Percentiles rank a stretch among this genome's conserved stretches.
These are phyloP conservation scores for Dromiciops gliroides DNA, from an alignment of 2,113 vertebrate genomes.

Conservation along the genomic window DNA sequence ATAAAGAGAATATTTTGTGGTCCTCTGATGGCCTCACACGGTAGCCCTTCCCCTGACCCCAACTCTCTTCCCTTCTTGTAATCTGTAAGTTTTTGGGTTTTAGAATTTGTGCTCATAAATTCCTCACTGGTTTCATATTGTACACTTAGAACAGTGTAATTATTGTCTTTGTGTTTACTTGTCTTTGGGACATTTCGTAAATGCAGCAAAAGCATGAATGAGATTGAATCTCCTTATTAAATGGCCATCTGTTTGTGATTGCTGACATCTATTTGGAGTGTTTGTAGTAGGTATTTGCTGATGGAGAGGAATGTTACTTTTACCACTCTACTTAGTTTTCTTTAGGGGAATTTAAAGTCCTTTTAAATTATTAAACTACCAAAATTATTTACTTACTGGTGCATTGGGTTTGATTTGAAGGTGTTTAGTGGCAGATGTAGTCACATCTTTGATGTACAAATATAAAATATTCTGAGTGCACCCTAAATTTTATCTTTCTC, in stretches of 20 bases:
- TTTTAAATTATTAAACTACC: constrained; percentile 30
- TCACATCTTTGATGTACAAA: constrained; percentile 31
- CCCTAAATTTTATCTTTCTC: not conserved
- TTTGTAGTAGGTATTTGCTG: constrained; percentile 45
- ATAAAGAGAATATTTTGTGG: constrained; percentile 18
- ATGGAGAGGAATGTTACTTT: constrained; percentile 11
- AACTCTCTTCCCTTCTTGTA: constrained; percentile 6
- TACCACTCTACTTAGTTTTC: constrained; percentile 13
- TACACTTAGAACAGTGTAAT: not conserved
- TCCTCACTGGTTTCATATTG: constrained; percentile 44
- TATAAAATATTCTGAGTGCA: not conserved
- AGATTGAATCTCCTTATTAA: not conserved
- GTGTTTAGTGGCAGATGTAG: constrained; percentile 10
- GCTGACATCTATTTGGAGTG: constrained; percentile 11
- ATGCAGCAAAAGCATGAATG: not conserved
- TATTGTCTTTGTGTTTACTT: not conserved
- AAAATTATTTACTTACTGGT: constrained; percentile 18
- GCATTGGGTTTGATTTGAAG: constrained; percentile 34
- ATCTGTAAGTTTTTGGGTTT: constrained; percentile 26
- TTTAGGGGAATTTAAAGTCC: constrained; percentile 16
- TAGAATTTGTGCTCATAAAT: constrained; percentile 15
- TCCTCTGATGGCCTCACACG: not conserved
- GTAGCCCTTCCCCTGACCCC: not conserved
- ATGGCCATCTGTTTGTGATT: constrained; percentile 13
- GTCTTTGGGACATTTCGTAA: not conserved